Evolutionary conservation across 2,888 invertebrate genomes (phyloP).

Genomic region (Synergus itoensis): DNA sequence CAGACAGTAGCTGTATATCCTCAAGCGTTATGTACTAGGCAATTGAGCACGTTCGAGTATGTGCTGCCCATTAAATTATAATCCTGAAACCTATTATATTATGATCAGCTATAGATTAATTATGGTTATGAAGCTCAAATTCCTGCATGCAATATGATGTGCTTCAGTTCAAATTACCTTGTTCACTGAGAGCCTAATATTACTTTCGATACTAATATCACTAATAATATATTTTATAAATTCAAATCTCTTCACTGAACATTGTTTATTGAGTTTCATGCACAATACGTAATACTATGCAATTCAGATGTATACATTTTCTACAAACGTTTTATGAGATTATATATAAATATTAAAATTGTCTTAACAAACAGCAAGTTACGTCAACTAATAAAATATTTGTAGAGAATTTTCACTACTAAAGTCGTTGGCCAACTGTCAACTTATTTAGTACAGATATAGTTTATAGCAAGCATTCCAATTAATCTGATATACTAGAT

Average conservation of each 20-base stretch:
- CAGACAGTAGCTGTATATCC: background rate
- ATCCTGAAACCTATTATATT: constrained; percentile 20
- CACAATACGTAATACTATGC: background rate
- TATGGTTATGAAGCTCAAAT: background rate
- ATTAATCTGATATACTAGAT: background rate
- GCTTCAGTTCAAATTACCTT: background rate
- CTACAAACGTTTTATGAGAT: too few species aligned
- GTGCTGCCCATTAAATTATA: constrained; percentile 22
- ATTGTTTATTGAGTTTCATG: too few species aligned
- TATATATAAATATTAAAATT: too few species aligned
- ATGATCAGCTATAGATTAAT: constrained; percentile 13
- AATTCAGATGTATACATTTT: background rate
- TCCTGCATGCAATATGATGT: background rate
- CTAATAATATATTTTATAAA: too few species aligned
- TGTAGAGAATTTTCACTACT: too few species aligned
- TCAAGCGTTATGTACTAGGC: background rate
- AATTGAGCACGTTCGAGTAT: constrained; percentile 22
- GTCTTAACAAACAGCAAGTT: too few species aligned
- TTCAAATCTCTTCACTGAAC: background rate
- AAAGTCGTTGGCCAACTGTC: too few species aligned
- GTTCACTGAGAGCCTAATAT: background rate
- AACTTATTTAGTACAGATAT: background rate
- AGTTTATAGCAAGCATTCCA: background rate
- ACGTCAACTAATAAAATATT: too few species aligned
- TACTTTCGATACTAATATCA: background rate